A percentile compares a stretch with the other conserved stretches of the same genome.
Conservation (phyloP, 1,140 invertebrate species). For the Ditylenchus dipsaci region DNA sequence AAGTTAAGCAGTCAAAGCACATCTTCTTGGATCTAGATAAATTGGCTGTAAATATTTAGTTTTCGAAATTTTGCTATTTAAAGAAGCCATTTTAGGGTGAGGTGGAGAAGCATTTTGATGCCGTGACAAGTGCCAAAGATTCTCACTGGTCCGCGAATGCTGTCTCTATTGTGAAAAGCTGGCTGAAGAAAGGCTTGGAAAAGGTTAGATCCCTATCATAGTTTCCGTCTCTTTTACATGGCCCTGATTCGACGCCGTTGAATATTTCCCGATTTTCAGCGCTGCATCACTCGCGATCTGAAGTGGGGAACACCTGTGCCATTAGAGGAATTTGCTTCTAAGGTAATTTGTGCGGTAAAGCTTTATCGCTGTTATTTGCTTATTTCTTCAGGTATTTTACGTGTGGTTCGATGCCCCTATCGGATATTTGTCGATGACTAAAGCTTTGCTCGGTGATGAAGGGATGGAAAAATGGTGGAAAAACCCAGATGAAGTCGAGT, state of each 20-base stretch:
- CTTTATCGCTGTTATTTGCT: not conserved
- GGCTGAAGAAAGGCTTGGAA: constrained; percentile 87
- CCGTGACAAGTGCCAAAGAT: constrained; percentile 58
- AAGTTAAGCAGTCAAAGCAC: constrained; percentile 76
- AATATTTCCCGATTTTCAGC: constrained; percentile 36
- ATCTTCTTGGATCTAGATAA: constrained; percentile 89
- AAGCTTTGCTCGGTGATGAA: constrained; percentile 76
- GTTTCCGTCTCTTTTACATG: too few relatives aligned
- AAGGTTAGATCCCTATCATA: constrained; percentile 62
- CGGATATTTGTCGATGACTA: constrained; percentile 92
- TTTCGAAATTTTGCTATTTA: constrained; percentile 8
- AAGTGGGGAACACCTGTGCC: constrained; percentile 99
- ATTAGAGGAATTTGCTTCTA: constrained; percentile 73
- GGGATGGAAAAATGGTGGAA: constrained; percentile 97
- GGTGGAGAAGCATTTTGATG: constrained; percentile 72
- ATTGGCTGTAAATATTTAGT: constrained; percentile 60
- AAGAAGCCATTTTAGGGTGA: constrained; percentile 65
- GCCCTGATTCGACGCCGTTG: too few relatives aligned
- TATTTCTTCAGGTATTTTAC: constrained; percentile 77
- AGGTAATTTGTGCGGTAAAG: constrained; percentile 65
- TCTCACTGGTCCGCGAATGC: constrained; percentile 80
- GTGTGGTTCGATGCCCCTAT: constrained; percentile 99
- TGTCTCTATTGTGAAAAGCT: constrained; percentile 77
- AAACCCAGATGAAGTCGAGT: constrained; percentile 64
- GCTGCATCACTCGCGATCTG: constrained; percentile 92